Evolutionary conservation across 2,888 invertebrate genomes (phyloP).

Genomic region (Caenorhabditis angaria): DNA sequence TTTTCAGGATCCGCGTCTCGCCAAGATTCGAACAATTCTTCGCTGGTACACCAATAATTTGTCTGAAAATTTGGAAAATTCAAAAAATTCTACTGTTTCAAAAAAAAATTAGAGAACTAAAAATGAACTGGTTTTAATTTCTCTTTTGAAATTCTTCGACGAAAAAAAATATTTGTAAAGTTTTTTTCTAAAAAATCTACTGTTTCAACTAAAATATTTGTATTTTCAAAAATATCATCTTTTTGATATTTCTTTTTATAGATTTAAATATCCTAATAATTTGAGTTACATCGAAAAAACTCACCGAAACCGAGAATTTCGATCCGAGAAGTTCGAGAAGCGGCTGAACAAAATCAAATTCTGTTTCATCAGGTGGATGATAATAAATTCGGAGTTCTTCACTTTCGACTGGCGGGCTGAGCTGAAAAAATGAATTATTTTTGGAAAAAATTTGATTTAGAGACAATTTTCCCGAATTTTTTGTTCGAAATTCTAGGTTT

Average conservation of each 20-base stretch:
- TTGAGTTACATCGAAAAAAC: too few species aligned
- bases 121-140: too few species aligned
- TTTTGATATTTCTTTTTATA: too few species aligned
- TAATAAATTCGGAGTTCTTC: background rate
- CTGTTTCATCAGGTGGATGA: background rate
- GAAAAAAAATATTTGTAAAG: too few species aligned
- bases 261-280: too few species aligned
- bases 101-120: too few species aligned
- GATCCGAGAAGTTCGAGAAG: slow-evolving; percentile 28
- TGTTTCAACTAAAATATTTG: too few species aligned
- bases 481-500: too few species aligned
- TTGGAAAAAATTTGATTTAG: background rate
- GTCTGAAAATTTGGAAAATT: slow-evolving; percentile 15
- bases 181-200: too few species aligned
- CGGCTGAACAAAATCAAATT: slow-evolving; percentile 21
- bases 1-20: background rate
- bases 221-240: too few species aligned
- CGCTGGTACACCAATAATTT: slow-evolving; percentile 9
- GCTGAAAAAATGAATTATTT: background rate
- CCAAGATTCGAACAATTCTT: slow-evolving; percentile 22
- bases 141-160: too few species aligned
- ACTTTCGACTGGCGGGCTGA: background rate
- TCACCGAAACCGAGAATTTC: slow-evolving; percentile 17
- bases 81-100: background rate
- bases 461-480: too few species aligned